A percentile compares a stretch with the other conserved stretches of the same genome.
phyloP scores from a whole-genome alignment of 2,888 invertebrate genomes.

The Laspeyria flexula region DNA sequence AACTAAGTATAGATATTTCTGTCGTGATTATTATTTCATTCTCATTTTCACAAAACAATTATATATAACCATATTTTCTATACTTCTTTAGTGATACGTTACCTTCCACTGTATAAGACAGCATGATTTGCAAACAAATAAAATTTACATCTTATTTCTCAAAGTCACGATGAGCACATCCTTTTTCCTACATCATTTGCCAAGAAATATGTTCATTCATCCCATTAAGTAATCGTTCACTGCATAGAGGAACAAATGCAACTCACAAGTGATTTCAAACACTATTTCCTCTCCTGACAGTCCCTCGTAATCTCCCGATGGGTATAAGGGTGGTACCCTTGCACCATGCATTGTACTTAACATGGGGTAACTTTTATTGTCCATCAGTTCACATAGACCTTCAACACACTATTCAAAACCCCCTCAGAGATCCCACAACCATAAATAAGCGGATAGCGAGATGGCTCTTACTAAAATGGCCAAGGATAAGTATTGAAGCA shows the following conservation, averaged over 20 bases:
- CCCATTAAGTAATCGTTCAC: constrained; percentile 14
- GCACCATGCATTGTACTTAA: constrained; percentile 77
- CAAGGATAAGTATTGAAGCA: constrained; percentile 68
- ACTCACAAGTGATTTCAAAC: constrained; percentile 70
- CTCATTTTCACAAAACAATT: too few species aligned
- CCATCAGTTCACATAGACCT: constrained; percentile 59
- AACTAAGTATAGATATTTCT: too few species aligned
- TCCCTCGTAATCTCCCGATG: constrained; percentile 58
- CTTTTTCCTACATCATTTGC: not conserved
- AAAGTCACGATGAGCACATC: not conserved
- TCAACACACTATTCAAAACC: constrained; percentile 57
- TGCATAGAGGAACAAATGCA: constrained; percentile 44
- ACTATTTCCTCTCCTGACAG: constrained; percentile 61
- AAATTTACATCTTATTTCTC: not conserved
- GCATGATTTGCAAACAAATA: too few species aligned
- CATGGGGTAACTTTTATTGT: constrained; percentile 80
- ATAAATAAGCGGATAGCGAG: constrained; percentile 42
- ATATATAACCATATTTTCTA: too few species aligned
- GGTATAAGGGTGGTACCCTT: constrained; percentile 75
- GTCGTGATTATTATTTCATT: too few species aligned
- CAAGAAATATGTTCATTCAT: constrained; percentile 3
- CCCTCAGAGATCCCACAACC: constrained; percentile 31
- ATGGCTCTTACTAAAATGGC: constrained; percentile 52
- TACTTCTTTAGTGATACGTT: too few species aligned
- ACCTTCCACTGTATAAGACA: too few species aligned